Evolutionary conservation across 2,113 vertebrate species (phyloP), one percentile per base, ranked within the genome.

Genomic region (Trematomus loennbergii): DNA sequence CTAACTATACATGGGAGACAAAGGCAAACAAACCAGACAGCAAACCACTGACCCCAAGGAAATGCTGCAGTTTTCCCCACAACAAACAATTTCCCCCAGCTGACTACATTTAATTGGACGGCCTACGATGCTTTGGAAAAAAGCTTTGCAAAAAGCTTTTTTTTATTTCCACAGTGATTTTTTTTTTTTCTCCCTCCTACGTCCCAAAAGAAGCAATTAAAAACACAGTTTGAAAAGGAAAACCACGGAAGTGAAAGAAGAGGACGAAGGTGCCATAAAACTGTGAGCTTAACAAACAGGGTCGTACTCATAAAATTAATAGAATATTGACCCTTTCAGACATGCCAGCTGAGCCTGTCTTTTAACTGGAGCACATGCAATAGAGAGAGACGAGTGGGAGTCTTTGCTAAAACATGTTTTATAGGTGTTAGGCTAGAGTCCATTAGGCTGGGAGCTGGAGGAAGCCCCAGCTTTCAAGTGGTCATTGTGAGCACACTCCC

Each of bases 1-100:
- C 86, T 90, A 87, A 86, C 87, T 85, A 90, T 88, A 91, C 94
- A 91, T 91, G 64, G 43, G 93, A 94, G 94, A 94, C 85, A 2
- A 62, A 80, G 65, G 50, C 50, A 91, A 89, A 88, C 82, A 89
- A 87, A 78, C 69, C 85, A 78, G 84, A 88, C 66, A 59, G 78
- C 79, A 86, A 85, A 53, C 62, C 15, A 67, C 53, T 86, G 89
- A 91, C 93, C 93, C 92, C 66, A 84, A 93, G 91, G 93, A 90
- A 88, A 88, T 81, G 75, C 76, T 55, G 57, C 60, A 58, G 57
- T 83, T 71, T 75, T 46, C 77, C 82, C 72, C 50, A 61, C 87
- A 88, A 91, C 89, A 88, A 94, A 83, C 89, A 83, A 67, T 64
- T 71, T 45, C 70, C 75, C 72, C 63, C 65, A 76, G 73, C 69